Percentiles rank a stretch among this genome's conserved stretches.
phyloP scores from a whole-genome alignment of 2,797 vertebrate genomes.

The Myotis myotis region DNA sequence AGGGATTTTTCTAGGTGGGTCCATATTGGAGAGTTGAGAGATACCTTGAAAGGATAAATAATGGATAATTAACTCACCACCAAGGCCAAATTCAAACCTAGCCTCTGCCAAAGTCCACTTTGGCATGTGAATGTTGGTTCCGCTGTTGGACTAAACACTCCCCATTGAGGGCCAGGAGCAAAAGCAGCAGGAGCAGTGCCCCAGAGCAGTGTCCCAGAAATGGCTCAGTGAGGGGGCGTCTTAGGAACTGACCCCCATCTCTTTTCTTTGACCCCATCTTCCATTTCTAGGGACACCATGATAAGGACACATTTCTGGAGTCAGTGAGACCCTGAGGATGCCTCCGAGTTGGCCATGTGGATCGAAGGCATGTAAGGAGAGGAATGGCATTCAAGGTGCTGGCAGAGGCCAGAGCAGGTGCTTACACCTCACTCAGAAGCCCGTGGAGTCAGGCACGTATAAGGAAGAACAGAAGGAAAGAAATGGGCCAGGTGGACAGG shows the following conservation, averaged over 20 bases:
- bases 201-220: neutral
- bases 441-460: neutral
- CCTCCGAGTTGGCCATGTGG: neutral
- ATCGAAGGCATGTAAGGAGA: neutral
- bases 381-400: neutral
- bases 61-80: neutral
- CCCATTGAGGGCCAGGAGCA: neutral
- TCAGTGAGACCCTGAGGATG: neutral
- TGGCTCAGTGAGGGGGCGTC: neutral
- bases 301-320: neutral
- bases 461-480: neutral
- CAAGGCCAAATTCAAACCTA: neutral
- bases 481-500: neutral
- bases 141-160: neutral
- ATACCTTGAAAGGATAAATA: conserved; percentile 84
- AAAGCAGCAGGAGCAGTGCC: neutral
- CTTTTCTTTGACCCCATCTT: neutral
- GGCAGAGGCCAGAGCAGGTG: neutral
- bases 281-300: neutral
- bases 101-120: neutral
- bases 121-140: neutral
- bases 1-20: conserved; percentile 90
- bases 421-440: neutral
- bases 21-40: conserved; percentile 90
- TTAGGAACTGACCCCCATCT: neutral